A percentile compares a stretch with the other conserved stretches of the same genome.
These are phyloP conservation scores for Prietella phreatophila DNA, from an alignment of 2,113 vertebrate genomes.

Conservation along the genomic window DNA sequence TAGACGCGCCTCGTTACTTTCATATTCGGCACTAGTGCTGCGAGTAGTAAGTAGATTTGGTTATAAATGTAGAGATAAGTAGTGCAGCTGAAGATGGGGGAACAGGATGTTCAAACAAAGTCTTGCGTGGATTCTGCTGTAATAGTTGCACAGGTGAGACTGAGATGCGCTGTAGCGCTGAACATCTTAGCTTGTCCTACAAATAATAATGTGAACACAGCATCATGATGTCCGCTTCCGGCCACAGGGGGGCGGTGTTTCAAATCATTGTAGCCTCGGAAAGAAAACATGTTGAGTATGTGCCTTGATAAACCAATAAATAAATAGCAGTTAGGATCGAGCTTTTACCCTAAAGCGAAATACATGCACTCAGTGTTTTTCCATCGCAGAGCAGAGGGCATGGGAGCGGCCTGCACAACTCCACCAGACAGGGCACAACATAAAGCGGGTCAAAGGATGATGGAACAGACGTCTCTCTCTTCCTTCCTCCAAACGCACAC, in stretches of 20 bases:
- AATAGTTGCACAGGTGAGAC: neutral
- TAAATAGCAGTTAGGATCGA: neutral
- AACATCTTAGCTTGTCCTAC: neutral
- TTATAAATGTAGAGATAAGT: neutral
- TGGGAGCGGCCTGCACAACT: neutral
- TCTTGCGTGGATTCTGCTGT: neutral
- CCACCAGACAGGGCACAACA: neutral
- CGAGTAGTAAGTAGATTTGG: neutral
- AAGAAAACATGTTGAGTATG: neutral
- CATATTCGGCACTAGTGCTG: neutral
- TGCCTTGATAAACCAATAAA: neutral
- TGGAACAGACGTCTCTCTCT: slow-evolving; percentile 24
- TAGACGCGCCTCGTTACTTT: neutral
- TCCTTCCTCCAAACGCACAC: slow-evolving; percentile 18
- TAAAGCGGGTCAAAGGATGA: slow-evolving; percentile 17
- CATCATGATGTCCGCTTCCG: neutral
- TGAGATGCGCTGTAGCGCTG: neutral
- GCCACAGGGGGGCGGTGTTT: slow-evolving; percentile 30
- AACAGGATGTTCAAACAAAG: neutral
- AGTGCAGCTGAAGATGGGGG: neutral
- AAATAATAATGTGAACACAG: neutral
- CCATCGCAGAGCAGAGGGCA: neutral
- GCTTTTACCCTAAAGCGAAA: neutral
- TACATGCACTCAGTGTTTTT: neutral
- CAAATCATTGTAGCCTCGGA: neutral